Evolutionary conservation across 2,888 invertebrate genomes (phyloP).

Genomic region (Drosophila tripunctata): DNA sequence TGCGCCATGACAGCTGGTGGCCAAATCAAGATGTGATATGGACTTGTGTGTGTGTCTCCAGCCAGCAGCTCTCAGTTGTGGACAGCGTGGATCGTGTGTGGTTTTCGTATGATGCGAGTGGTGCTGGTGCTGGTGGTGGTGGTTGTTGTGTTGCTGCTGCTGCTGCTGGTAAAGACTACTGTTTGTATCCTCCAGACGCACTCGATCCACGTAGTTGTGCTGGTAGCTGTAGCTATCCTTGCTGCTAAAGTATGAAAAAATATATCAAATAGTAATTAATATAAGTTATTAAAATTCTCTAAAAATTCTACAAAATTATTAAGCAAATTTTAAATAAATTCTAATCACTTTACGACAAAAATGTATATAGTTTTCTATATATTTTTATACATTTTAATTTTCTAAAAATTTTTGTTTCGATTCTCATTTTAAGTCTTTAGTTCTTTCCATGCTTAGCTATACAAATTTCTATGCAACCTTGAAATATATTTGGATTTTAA

Average conservation of each 20-base stretch:
- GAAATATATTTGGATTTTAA: no score
- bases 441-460: no score
- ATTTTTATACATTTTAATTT: no score
- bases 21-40: constrained; percentile 86
- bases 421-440: no score
- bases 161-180: constrained; percentile 46
- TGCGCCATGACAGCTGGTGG: constrained; percentile 83
- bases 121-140: constrained; percentile 18
- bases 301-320: no score
- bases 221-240: constrained; percentile 82
- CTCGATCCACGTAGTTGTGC: constrained; percentile 84
- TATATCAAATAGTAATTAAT: no score
- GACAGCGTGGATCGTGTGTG: constrained; percentile 69
- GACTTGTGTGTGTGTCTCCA: constrained; percentile 84
- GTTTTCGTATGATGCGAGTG: constrained; percentile 28
- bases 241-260: constrained; percentile 47
- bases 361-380: no score
- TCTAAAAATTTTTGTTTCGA: no score
- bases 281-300: no score
- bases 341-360: no score
- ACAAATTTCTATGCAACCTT: no score
- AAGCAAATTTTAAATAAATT: no score
- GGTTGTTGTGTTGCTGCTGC: constrained; percentile 17
- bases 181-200: constrained; percentile 81
- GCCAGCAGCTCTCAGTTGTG: constrained; percentile 82